phyloP scores from a whole-genome alignment of 2,797 vertebrate species.

The Mycteria americana region DNA sequence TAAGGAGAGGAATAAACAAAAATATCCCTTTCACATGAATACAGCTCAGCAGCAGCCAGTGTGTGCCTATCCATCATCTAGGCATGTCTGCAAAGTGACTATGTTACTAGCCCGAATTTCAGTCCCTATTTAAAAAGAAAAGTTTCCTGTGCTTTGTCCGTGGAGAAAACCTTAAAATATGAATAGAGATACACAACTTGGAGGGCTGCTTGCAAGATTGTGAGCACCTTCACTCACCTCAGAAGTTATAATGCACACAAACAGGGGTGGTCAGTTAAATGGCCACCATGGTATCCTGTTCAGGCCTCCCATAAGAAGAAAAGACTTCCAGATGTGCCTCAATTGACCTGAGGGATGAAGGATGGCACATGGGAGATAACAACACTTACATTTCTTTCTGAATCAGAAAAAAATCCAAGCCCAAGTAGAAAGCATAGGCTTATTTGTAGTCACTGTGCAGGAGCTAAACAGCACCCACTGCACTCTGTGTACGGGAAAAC shows the following conservation, averaged over 20 bases:
- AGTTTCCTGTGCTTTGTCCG: not conserved
- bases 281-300: not conserved
- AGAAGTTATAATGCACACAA: not conserved
- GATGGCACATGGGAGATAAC: not conserved
- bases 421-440: not conserved
- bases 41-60: not conserved
- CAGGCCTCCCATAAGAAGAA: not conserved
- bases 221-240: not conserved
- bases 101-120: not conserved
- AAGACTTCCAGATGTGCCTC: not conserved
- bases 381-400: not conserved
- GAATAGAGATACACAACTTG: not conserved
- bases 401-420: not conserved
- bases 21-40: not conserved
- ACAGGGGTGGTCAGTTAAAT: not conserved
- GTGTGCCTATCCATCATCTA: not conserved
- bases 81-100: not conserved
- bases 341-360: not conserved
- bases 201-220: not conserved
- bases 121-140: not conserved
- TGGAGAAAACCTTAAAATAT: not conserved
- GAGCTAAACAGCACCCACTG: not conserved
- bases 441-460: not conserved
- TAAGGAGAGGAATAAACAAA: conserved; percentile 19
- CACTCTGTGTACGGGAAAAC: not conserved